Conservation (phyloP, 2,113 vertebrate species). For the Acanthochromis polyacanthus region DNA sequence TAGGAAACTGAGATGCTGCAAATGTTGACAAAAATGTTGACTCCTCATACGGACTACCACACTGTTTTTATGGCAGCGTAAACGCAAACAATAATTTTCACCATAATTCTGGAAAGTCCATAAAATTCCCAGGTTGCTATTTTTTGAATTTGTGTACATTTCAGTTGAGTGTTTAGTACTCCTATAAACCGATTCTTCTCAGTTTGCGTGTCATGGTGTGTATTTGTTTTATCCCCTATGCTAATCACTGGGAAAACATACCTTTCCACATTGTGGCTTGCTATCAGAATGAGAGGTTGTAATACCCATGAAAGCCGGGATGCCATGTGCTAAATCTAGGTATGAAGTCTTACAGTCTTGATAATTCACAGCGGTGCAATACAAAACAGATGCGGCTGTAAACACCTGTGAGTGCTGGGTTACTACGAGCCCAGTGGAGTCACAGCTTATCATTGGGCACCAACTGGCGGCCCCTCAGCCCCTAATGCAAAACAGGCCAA, state of each 20-base stretch:
- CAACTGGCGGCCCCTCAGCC: conserved; percentile 63
- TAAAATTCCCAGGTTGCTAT: conserved; percentile 34
- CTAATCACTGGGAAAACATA: background rate
- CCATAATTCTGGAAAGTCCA: conserved; percentile 42
- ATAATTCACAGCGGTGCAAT: conserved; percentile 55
- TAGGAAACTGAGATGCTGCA: background rate
- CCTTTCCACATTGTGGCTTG: background rate
- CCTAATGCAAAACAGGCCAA: conserved; percentile 81
- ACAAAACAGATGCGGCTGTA: conserved; percentile 82
- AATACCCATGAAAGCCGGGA: background rate
- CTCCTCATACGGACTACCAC: background rate
- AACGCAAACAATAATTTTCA: conserved; percentile 38
- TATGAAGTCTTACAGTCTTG: conserved; percentile 49
- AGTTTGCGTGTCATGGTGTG: background rate
- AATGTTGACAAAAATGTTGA: conserved; percentile 27
- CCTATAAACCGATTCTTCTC: conserved; percentile 5
- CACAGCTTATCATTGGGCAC: conserved; percentile 75
- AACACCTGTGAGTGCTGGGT: conserved; percentile 83
- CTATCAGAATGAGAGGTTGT: conserved; percentile 15
- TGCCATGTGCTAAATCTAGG: conserved; percentile 62
- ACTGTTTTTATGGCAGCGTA: conserved; percentile 21
- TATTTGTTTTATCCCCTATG: background rate
- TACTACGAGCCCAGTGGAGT: conserved; percentile 55
- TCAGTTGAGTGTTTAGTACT: conserved; percentile 15
- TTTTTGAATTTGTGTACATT: conserved; percentile 24